Evolutionary conservation across 1,140 invertebrate genomes (phyloP), one percentile per base, ranked within the genome.

Genomic region (Drosophila truncata): DNA sequence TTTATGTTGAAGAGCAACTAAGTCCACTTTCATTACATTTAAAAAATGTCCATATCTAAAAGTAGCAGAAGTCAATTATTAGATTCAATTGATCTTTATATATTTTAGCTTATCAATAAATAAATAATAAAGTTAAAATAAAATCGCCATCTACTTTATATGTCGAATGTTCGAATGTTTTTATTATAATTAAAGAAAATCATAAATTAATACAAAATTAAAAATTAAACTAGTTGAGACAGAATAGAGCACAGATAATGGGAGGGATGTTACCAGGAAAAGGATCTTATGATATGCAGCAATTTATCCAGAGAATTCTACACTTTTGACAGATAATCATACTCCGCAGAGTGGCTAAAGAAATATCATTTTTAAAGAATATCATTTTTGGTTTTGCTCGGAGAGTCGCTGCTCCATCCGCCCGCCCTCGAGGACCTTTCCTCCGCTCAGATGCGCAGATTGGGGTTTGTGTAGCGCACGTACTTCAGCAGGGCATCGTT

Each of bases 401-500:
- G 58, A 83, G 62, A 73, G 70, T 52, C 62, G 62, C 60, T 78
- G 76, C 65, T 66, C 44, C 75, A 64, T 31, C 71, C 77, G 75
- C 50, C 78, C 23, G 63, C 60, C 50, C 59, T 35, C 54, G 44
- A 23, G 54, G 49, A 54, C 31, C 33, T 23, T 7, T 47, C 42
- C 42, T 35, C 47, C 49, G 10, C 29, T 67, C 44, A 96, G 82
- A 96, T 93, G 80, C 95, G 94, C 59, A 97, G 93, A 78, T 95
- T 95, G 29, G 96, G 96, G 91, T 96, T 96, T 57, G 95, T 96
- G 91, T 95, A 97, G 77, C 95, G 94, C 37, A 97, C 95, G 92
- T 97, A 97, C 94, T 96, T 96, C 20, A 97, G 91, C 7, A 97
- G 94, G 20, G 96, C 95, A 64, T 96, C 96, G 87, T 96, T 97